phyloP scores from a whole-genome alignment of 2,888 invertebrate species.

The Disparrhopalites patrizii region DNA sequence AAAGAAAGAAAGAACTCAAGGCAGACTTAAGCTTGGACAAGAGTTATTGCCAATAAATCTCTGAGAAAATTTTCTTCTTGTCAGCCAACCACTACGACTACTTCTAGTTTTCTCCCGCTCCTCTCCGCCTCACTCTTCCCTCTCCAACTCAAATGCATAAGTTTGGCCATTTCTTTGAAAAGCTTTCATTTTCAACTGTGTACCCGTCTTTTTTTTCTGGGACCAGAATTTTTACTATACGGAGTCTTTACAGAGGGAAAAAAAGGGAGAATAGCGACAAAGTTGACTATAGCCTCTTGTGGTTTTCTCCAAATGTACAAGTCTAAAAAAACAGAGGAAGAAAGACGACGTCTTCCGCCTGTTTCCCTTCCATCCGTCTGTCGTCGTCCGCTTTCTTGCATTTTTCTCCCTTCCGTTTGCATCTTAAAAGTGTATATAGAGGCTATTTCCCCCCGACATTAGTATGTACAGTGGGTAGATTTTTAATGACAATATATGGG shows the following conservation, averaged over 20 bases:
- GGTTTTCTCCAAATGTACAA: background rate
- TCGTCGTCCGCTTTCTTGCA: background rate
- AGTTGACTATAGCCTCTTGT: background rate
- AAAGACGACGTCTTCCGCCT: constrained; percentile 14
- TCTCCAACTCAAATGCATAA: too few species aligned
- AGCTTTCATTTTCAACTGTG: too few species aligned
- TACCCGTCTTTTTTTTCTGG: too few species aligned
- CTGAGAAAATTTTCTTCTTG: constrained; percentile 36
- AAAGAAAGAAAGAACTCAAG: constrained; percentile 3
- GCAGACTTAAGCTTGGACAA: constrained; percentile 27
- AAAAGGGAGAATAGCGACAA: too few species aligned
- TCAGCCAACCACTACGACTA: constrained; percentile 23
- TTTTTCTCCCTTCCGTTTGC: background rate
- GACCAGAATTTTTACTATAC: too few species aligned
- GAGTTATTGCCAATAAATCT: constrained; percentile 41
- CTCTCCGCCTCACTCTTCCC: background rate
- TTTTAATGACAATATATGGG: constrained; percentile 13
- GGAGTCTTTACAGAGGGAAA: too few species aligned
- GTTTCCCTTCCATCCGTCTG: constrained; percentile 13
- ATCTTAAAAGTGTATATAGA: too few species aligned
- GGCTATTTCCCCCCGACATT: background rate
- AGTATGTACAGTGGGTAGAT: constrained; percentile 7
- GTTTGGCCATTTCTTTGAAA: constrained; percentile 8
- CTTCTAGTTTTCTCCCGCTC: background rate
- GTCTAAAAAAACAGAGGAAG: background rate